phyloP scores from a whole-genome alignment of 2,113 vertebrate species.

The Picathartes gymnocephalus region DNA sequence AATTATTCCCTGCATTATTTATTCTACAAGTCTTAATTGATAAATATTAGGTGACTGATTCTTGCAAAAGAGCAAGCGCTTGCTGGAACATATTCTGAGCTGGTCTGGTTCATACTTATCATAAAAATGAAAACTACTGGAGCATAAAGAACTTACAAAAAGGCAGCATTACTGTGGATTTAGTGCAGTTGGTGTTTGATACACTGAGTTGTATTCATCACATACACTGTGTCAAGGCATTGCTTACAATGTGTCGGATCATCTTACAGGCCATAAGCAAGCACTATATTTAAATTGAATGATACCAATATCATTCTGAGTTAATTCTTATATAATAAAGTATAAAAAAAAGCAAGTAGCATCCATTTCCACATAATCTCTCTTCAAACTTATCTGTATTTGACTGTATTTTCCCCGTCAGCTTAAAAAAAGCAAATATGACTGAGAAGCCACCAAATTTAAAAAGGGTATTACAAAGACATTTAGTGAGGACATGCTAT shows the following conservation, averaged over 20 bases:
- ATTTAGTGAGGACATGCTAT: not conserved
- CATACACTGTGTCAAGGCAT: constrained; percentile 31
- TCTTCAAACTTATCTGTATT: constrained; percentile 37
- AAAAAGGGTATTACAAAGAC: not conserved
- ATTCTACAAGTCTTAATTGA: constrained; percentile 15
- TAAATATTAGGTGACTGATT: constrained; percentile 23
- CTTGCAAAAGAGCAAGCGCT: not conserved
- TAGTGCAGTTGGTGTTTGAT: constrained; percentile 49
- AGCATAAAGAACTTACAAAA: constrained; percentile 61
- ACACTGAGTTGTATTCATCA: constrained; percentile 46
- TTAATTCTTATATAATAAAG: constrained; percentile 55
- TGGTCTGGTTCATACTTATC: constrained; percentile 31
- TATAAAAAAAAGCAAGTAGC: constrained; percentile 32
- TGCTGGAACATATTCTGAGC: not conserved
- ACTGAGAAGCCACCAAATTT: not conserved
- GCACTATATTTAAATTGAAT: constrained; percentile 37
- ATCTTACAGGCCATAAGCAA: constrained; percentile 32
- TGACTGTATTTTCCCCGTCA: constrained; percentile 12
- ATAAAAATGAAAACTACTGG: constrained; percentile 56
- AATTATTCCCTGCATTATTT: constrained; percentile 6
- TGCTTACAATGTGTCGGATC: constrained; percentile 35
- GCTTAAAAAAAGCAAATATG: not conserved
- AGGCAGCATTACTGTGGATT: constrained; percentile 57
- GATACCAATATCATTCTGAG: constrained; percentile 23
- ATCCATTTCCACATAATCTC: constrained; percentile 43